Conservation (phyloP, 30 jellyfish, hydroid and myxozoan species). For the Rhopilema esculentum region DNA sequence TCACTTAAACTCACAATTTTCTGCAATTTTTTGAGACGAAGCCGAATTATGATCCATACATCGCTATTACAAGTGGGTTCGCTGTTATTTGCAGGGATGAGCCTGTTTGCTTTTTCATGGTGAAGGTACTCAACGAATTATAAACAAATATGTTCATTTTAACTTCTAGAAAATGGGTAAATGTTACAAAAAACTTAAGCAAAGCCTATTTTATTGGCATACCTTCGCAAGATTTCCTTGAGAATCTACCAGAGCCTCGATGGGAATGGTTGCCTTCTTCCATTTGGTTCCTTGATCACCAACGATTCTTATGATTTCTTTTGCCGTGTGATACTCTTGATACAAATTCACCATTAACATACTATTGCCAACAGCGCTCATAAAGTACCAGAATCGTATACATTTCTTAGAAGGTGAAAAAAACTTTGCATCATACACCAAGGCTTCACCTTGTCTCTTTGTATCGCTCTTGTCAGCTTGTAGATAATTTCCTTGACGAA, state of each 20-base stretch:
- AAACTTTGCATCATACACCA: constrained; percentile 41
- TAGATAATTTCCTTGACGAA: constrained; percentile 45
- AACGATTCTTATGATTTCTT: constrained; percentile 21
- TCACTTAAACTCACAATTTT: no score
- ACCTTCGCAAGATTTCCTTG: constrained; percentile 40
- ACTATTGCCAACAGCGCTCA: constrained; percentile 54
- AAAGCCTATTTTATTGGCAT: no score
- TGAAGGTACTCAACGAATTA: no score
- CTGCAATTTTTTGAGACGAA: no score
- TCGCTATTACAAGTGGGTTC: no score
- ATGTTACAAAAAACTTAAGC: no score
- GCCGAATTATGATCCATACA: no score
- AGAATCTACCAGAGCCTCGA: constrained; percentile 5
- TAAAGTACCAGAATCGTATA: constrained; percentile 68
- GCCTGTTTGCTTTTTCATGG: no score
- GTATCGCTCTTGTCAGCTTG: constrained; percentile 50
- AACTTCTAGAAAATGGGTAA: no score
- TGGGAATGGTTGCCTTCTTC: constrained; percentile 63
- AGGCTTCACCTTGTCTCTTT: constrained; percentile 45
- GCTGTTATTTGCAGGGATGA: no score
- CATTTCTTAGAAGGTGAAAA: constrained; percentile 53
- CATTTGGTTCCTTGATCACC: constrained; percentile 63
- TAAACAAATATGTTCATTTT: no score
- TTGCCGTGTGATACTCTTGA: constrained; percentile 28
- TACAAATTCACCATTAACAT: constrained; percentile 33